Conservation (phyloP, 2,113 vertebrate species). For the Corythornis vintsioides region DNA sequence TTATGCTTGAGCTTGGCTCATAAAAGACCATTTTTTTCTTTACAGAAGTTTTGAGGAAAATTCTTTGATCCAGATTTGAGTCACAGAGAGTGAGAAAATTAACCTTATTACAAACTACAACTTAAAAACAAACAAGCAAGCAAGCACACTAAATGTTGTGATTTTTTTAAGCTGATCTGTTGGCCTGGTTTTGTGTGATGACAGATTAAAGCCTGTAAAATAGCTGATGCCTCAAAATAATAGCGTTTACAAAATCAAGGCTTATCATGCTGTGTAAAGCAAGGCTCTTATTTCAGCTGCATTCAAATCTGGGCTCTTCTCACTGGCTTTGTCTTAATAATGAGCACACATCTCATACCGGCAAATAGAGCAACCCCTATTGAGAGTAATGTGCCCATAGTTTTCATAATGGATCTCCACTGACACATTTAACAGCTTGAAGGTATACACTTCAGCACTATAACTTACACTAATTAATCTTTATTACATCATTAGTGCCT, state of each 20-base stretch:
- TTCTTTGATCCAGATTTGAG: neutral
- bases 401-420: constrained; percentile 74
- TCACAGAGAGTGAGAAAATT: neutral
- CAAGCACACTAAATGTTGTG: neutral
- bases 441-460: constrained; percentile 66
- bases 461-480: constrained; percentile 75
- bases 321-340: constrained; percentile 71
- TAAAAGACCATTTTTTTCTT: neutral
- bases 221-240: constrained; percentile 9
- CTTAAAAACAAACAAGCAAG: neutral
- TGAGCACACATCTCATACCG: constrained; percentile 64
- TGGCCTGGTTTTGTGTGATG: neutral
- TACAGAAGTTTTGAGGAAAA: neutral
- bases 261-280: constrained; percentile 30
- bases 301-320: constrained; percentile 50
- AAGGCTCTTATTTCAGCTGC: constrained; percentile 29
- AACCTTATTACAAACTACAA: neutral
- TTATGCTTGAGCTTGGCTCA: neutral
- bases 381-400: constrained; percentile 69
- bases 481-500: constrained; percentile 66
- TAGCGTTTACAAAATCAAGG: constrained; percentile 44
- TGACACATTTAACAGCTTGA: constrained; percentile 78
- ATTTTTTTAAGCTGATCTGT: neutral
- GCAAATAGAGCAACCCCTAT: constrained; percentile 71
- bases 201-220: constrained; percentile 10